phyloP scores from a whole-genome alignment of 2,888 invertebrate species.

The Dicranocentrus wangi region DNA sequence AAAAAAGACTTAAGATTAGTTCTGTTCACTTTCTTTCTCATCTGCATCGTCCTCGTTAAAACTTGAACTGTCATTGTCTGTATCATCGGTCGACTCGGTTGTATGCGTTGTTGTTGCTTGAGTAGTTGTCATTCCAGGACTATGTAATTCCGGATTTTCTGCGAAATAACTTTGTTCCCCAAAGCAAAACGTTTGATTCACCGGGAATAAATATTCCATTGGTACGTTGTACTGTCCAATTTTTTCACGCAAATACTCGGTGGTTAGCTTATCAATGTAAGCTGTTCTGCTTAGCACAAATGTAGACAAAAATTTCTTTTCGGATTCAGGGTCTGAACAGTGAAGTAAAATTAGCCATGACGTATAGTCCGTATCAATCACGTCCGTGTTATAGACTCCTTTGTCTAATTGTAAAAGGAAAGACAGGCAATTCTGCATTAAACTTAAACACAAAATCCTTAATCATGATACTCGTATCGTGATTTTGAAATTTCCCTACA shows the following conservation, averaged over 20 bases:
- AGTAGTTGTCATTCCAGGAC: too few relatives aligned
- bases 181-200: constrained; percentile 82
- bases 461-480: too few relatives aligned
- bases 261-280: constrained; percentile 80
- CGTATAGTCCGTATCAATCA: constrained; percentile 87
- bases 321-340: constrained; percentile 82
- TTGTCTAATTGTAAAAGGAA: constrained; percentile 80
- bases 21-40: background rate
- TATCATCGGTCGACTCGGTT: background rate
- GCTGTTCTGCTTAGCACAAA: constrained; percentile 84
- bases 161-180: too few relatives aligned
- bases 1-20: too few relatives aligned
- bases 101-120: background rate
- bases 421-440: background rate
- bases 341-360: constrained; percentile 89
- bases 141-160: too few relatives aligned
- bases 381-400: constrained; percentile 90
- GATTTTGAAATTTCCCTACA: constrained; percentile 77
- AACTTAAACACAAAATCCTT: too few relatives aligned
- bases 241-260: constrained; percentile 84
- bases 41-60: background rate
- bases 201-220: constrained; percentile 87
- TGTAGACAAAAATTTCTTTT: constrained; percentile 86
- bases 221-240: constrained; percentile 88
- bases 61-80: background rate